Base-by-base conservation (phyloP, 2,888 invertebrate species). In the Euspilapteryx auroguttella region DNA sequence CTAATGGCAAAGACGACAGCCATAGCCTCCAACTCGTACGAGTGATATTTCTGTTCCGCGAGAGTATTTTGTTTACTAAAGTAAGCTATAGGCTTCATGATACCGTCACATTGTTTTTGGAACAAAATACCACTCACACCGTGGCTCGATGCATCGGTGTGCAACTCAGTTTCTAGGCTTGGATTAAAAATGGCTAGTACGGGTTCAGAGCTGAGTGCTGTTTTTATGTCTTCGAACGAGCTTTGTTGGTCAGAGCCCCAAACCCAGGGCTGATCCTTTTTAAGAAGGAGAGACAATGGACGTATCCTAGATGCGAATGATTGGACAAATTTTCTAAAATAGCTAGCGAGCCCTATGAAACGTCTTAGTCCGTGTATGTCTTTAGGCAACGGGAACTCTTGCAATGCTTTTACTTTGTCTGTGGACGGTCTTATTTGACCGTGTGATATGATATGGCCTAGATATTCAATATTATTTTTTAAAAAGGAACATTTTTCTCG, bases 1-100 rank as follows among this genome's bases (percentile, higher is more conserved):
- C n/a, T n/a, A n/a, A n/a, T n/a, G n/a, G n/a, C n/a, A n/a, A n/a
- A n/a, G n/a, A n/a, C n/a, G n/a, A n/a, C n/a, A n/a, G n/a, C n/a
- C n/a, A n/a, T n/a, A 17, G 17, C 8, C 8, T 17, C 17, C 5
- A 17, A 8, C 5, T 17, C 5, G 8, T 17, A 17, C 8, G 17
- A 35, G 35, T 37, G 41, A 5, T 24, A 14, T 11, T 14, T 17
- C 5, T 5, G 5, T 17, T 17, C 17, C 17, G 17, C 17, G 8
- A 6, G 5, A 5, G 5, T 5, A 17, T 5, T 17, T 5, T 6
- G 5, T 8, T 8, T 17, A 17, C 17, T 17, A 8, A 17, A 17
- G 17, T 17, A 17, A 6, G 17, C 17, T 8, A 17, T 8, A 8
- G 8, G 5, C 5, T 17, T 5, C 8, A 6, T 17, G 17, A 5